These are phyloP conservation scores for Caenorhabditis virilis DNA, from an alignment of 2,888 invertebrate genomes.

Conservation along the genomic window DNA sequence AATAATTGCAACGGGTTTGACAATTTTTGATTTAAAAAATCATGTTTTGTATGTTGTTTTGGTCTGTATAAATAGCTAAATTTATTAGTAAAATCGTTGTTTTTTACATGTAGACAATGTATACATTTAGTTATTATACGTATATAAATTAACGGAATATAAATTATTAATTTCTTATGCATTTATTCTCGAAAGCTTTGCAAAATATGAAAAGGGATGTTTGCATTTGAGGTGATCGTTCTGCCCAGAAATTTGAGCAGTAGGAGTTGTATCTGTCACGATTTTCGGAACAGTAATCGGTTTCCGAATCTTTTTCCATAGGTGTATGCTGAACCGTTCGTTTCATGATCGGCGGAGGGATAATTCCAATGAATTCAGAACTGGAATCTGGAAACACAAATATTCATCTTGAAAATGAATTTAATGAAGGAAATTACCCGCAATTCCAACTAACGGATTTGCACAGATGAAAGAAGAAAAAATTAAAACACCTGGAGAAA, in stretches of 20 bases:
- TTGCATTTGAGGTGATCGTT: conserved; percentile 17
- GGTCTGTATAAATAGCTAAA: neutral
- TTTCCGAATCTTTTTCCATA: conserved; percentile 8
- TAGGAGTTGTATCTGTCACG: conserved; percentile 16
- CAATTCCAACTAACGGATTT: too few relatives aligned
- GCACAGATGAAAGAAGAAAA: too few relatives aligned
- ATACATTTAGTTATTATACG: too few relatives aligned
- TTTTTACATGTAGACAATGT: too few relatives aligned
- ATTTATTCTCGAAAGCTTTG: conserved; percentile 26
- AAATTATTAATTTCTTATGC: conserved; percentile 1
- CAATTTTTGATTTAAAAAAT: neutral
- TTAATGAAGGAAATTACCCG: too few relatives aligned
- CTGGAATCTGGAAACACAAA: neutral
- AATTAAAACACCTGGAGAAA: too few relatives aligned
- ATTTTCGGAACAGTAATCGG: conserved; percentile 13
- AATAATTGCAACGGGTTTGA: neutral
- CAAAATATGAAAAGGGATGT: conserved; percentile 21
- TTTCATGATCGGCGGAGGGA: too few relatives aligned
- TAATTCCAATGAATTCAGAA: conserved; percentile 25
- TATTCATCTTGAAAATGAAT: neutral
- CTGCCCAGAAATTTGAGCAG: conserved; percentile 20
- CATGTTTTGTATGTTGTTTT: neutral
- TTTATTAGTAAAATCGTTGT: too few relatives aligned
- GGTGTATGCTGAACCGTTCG: too few relatives aligned
- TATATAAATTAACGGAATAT: too few relatives aligned